These are phyloP conservation scores for Ladona fulva DNA, from an alignment of 1,140 invertebrate species.

Conservation along the genomic window DNA sequence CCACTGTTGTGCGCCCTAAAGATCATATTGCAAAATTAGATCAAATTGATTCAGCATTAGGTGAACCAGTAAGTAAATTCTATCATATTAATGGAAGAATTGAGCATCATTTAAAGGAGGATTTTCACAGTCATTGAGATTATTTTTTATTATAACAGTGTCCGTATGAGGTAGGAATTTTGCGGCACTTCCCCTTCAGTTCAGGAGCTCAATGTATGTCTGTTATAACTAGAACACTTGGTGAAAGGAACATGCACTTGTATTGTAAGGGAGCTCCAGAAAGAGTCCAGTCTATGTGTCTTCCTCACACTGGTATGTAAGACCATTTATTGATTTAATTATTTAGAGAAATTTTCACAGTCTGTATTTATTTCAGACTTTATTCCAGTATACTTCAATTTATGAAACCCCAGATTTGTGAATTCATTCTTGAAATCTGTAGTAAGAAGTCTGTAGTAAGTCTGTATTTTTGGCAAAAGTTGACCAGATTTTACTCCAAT, in stretches of 20 bases:
- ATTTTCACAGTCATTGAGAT: not conserved
- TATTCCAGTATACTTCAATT: too few relatives aligned
- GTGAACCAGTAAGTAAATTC: slow-evolving; percentile 5
- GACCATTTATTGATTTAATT: too few relatives aligned
- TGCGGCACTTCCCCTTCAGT: slow-evolving; percentile 87
- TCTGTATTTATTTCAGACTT: too few relatives aligned
- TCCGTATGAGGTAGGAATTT: slow-evolving; percentile 60
- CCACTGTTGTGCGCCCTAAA: slow-evolving; percentile 55
- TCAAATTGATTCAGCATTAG: slow-evolving; percentile 26
- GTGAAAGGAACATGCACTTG: slow-evolving; percentile 66
- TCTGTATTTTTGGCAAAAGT: too few relatives aligned
- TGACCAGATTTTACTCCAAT: too few relatives aligned
- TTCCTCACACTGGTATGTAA: slow-evolving; percentile 46
- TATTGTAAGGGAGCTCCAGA: slow-evolving; percentile 89
- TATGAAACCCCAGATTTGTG: too few relatives aligned
- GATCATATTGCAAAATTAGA: slow-evolving; percentile 21
- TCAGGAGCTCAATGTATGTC: slow-evolving; percentile 85
- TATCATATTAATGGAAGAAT: not conserved
- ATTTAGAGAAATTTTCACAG: too few relatives aligned
- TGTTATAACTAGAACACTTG: slow-evolving; percentile 72
- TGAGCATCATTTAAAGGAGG: not conserved
- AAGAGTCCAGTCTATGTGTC: slow-evolving; percentile 62
- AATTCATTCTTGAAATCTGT: too few relatives aligned
- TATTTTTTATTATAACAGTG: slow-evolving; percentile 1
- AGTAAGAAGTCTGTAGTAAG: too few relatives aligned